Percentiles rank a stretch among this genome's conserved stretches.
Evolutionary conservation across 2,113 vertebrate species (phyloP).

Genomic region (Phylloscopus trochilus): DNA sequence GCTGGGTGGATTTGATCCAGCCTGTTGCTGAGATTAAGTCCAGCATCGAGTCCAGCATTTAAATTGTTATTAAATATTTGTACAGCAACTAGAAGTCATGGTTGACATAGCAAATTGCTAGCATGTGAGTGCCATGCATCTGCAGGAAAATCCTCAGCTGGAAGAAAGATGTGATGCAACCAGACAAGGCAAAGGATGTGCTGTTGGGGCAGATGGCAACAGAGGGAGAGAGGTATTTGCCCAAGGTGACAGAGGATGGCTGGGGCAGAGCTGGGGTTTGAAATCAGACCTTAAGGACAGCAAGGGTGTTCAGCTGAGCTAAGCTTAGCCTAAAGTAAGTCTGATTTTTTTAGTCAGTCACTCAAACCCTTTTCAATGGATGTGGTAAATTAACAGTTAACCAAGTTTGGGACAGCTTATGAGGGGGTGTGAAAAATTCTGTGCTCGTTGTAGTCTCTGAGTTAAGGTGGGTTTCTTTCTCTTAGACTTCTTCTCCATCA

Average conservation of each 20-base stretch:
- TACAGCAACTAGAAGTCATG: not conserved
- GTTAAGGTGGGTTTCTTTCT: not conserved
- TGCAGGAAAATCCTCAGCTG: not conserved
- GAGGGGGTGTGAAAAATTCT: not conserved
- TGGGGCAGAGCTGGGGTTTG: not conserved
- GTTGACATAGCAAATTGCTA: not conserved
- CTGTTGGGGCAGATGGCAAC: not conserved
- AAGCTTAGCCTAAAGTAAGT: not conserved
- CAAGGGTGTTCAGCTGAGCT: not conserved
- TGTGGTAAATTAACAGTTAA: not conserved
- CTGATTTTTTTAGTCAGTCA: not conserved
- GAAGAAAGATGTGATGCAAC: not conserved
- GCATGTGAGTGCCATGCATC: not conserved
- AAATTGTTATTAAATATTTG: conserved; percentile 27
- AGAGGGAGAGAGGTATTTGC: not conserved
- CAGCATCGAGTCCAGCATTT: not conserved
- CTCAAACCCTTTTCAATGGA: not conserved
- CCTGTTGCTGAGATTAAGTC: not conserved
- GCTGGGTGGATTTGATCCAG: not conserved
- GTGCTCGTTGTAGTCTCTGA: not conserved
- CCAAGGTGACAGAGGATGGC: not conserved
- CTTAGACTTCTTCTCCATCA: not conserved
- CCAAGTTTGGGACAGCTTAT: not conserved
- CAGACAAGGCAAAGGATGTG: not conserved
- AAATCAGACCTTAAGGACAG: not conserved